These are phyloP conservation scores for Euzetes globulus DNA, from an alignment of 2,888 invertebrate genomes.

Conservation along the genomic window DNA sequence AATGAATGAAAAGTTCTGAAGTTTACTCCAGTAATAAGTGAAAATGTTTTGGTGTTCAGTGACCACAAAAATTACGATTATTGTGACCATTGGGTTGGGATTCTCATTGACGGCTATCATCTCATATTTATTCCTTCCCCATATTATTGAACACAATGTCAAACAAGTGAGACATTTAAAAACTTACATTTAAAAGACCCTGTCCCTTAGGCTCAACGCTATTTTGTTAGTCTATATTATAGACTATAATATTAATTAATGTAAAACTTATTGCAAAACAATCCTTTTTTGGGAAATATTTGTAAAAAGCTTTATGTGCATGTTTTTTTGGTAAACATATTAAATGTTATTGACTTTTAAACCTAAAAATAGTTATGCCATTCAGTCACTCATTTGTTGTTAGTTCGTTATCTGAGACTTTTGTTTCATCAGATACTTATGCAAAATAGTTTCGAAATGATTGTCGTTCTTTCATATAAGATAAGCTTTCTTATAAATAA, in stretches of 20 bases:
- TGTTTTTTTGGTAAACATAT: neutral
- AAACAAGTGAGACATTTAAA: slow-evolving; percentile 30
- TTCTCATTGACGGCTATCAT: slow-evolving; percentile 23
- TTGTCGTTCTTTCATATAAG: too few relatives aligned
- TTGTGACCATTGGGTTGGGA: slow-evolving; percentile 27
- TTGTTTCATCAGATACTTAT: too few relatives aligned
- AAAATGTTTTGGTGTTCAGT: slow-evolving; percentile 29
- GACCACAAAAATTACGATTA: slow-evolving; percentile 28
- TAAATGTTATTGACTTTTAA: neutral
- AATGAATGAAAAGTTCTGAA: neutral
- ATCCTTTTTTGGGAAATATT: too few relatives aligned
- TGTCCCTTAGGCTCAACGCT: neutral
- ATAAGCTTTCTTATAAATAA: too few relatives aligned
- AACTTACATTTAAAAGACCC: neutral
- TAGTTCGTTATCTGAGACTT: too few relatives aligned
- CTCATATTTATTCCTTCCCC: slow-evolving; percentile 32
- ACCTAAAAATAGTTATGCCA: neutral
- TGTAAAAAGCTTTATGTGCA: neutral
- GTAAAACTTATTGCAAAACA: too few relatives aligned
- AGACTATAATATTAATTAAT: too few relatives aligned
- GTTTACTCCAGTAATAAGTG: neutral
- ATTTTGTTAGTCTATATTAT: too few relatives aligned
- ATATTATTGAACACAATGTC: slow-evolving; percentile 32
- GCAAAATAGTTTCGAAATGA: too few relatives aligned
- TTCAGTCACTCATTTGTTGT: neutral